Conservation (phyloP, 2,113 vertebrate genomes). For the Tricholaema leucomelas region DNA sequence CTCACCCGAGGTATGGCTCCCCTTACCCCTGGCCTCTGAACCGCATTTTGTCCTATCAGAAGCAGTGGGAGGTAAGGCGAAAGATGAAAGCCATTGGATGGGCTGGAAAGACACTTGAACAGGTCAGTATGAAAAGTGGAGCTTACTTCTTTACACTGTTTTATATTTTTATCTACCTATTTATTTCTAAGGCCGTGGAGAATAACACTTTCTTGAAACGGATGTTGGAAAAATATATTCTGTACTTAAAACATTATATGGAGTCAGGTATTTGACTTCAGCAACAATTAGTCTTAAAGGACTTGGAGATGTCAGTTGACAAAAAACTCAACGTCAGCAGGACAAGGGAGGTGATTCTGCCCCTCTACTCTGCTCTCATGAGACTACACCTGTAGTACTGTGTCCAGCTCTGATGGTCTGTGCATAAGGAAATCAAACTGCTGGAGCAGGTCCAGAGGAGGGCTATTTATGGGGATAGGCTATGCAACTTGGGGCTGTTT, state of each 20-base stretch:
- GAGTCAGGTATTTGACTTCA: not conserved
- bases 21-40: slow-evolving; percentile 86
- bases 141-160: not conserved
- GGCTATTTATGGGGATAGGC: too few relatives aligned
- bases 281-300: not conserved
- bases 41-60: slow-evolving; percentile 89
- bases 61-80: slow-evolving; percentile 93
- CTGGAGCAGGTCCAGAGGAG: too few relatives aligned
- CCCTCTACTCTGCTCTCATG: too few relatives aligned
- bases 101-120: slow-evolving; percentile 89
- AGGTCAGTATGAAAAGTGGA: slow-evolving; percentile 76
- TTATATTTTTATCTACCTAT: too few relatives aligned
- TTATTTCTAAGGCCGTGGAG: not conserved
- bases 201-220: not conserved
- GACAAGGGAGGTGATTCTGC: too few relatives aligned
- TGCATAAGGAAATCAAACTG: too few relatives aligned
- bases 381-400: too few relatives aligned
- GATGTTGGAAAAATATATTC: not conserved
- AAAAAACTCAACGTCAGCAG: too few relatives aligned
- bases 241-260: not conserved
- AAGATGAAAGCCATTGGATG: slow-evolving; percentile 98
- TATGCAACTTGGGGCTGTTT: too few relatives aligned
- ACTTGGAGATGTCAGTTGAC: too few relatives aligned
- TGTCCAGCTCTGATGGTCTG: too few relatives aligned
- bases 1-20: slow-evolving; percentile 79